Evolutionary conservation across 2,888 invertebrate genomes (phyloP).

Genomic region (Muschampia plurimacula): DNA sequence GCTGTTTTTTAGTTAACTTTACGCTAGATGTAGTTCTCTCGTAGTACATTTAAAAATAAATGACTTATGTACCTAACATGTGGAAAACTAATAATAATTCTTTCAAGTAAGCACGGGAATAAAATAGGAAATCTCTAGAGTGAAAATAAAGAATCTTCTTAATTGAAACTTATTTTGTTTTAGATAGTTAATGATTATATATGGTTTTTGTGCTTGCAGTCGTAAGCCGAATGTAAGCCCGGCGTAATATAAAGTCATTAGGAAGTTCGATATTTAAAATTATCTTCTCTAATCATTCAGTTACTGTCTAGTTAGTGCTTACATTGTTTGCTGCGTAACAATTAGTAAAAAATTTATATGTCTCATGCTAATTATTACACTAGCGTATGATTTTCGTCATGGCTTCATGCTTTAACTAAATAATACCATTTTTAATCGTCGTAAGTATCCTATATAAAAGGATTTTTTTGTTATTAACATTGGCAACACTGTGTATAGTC

Average conservation of each 20-base stretch:
- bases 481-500: slow-evolving; percentile 41
- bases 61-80: background rate
- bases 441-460: slow-evolving; percentile 31
- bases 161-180: background rate
- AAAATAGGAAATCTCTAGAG: background rate
- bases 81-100: background rate
- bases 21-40: slow-evolving; percentile 1
- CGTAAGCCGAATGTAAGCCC: slow-evolving; percentile 29
- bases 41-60: slow-evolving; percentile 2
- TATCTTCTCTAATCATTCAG: slow-evolving; percentile 24
- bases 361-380: slow-evolving; percentile 34
- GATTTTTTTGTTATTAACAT: slow-evolving; percentile 23
- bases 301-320: slow-evolving; percentile 23
- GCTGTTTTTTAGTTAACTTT: background rate
- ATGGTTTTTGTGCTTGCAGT: background rate
- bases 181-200: background rate
- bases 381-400: slow-evolving; percentile 37
- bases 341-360: slow-evolving; percentile 21
- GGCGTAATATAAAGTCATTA: slow-evolving; percentile 23
- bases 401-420: slow-evolving; percentile 41
- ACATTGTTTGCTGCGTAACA: slow-evolving; percentile 27
- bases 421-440: slow-evolving; percentile 40
- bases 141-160: background rate
- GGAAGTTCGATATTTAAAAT: slow-evolving; percentile 27
- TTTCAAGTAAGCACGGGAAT: background rate